Percentiles rank a stretch among this genome's conserved stretches.
These are phyloP conservation scores for Paedocypris micromegethes DNA, from an alignment of 2,797 vertebrate genomes.

Conservation along the genomic window DNA sequence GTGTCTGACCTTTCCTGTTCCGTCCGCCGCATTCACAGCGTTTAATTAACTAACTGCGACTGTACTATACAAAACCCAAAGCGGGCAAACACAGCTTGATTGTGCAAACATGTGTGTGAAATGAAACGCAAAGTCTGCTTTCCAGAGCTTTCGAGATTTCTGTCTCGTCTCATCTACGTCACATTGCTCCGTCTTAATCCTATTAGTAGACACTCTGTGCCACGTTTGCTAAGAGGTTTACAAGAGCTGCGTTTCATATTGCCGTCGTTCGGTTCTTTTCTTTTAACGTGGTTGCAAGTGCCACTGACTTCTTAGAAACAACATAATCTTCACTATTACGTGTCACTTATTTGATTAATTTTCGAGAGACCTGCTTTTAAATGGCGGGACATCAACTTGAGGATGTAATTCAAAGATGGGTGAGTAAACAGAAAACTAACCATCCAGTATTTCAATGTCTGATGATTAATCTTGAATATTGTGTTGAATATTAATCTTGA, in stretches of 20 bases:
- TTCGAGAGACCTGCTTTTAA: slow-evolving; percentile 33
- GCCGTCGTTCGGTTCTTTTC: slow-evolving; percentile 34
- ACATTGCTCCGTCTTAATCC: slow-evolving; percentile 66
- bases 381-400: slow-evolving; percentile 80
- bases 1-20: slow-evolving; percentile 8
- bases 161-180: slow-evolving; percentile 42
- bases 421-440: slow-evolving; percentile 61
- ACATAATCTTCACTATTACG: slow-evolving; percentile 34
- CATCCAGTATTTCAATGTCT: neutral
- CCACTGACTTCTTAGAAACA: slow-evolving; percentile 30
- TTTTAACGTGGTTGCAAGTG: slow-evolving; percentile 22
- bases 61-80: neutral
- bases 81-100: neutral
- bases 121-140: slow-evolving; percentile 1
- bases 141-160: slow-evolving; percentile 52
- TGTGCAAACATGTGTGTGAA: neutral
- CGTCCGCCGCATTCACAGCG: neutral
- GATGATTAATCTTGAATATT: neutral
- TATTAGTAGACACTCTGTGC: slow-evolving; percentile 64
- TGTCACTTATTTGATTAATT: slow-evolving; percentile 9
- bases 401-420: slow-evolving; percentile 81
- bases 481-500: neutral
- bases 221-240: slow-evolving; percentile 70
- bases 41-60: slow-evolving; percentile 19
- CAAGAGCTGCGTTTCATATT: slow-evolving; percentile 40